These are phyloP conservation scores for Stigmatopora nigra DNA, from an alignment of 2,113 vertebrate genomes.

Conservation along the genomic window DNA sequence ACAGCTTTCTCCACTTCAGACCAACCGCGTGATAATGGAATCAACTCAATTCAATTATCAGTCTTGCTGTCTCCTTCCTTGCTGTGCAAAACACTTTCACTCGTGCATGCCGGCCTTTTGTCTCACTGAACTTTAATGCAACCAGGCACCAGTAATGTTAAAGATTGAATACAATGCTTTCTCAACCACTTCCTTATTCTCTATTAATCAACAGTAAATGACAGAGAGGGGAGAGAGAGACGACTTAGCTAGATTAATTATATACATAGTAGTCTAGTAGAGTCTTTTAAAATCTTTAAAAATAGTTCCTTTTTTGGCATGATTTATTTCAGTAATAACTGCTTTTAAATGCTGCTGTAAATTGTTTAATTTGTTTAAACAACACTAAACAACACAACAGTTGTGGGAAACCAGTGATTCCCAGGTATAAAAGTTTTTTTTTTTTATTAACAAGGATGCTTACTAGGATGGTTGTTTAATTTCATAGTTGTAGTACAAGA, in stretches of 20 bases:
- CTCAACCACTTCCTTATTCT: conserved; percentile 40
- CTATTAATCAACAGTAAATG: conserved; percentile 61
- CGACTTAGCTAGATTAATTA: too few relatives aligned
- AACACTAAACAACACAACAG: not conserved
- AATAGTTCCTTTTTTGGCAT: too few relatives aligned
- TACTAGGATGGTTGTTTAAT: not conserved
- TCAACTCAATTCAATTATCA: conserved; percentile 65
- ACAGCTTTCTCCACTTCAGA: conserved; percentile 53
- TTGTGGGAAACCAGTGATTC: not conserved
- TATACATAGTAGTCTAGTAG: not conserved
- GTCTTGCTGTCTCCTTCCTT: conserved; percentile 43
- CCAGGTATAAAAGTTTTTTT: not conserved
- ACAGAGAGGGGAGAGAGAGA: not conserved
- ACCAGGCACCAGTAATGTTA: conserved; percentile 57
- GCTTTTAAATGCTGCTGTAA: not conserved
- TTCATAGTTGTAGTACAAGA: conserved; percentile 37
- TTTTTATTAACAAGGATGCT: not conserved
- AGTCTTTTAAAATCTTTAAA: too few relatives aligned
- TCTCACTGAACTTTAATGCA: conserved; percentile 47
- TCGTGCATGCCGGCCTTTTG: conserved; percentile 13
- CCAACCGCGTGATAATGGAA: conserved; percentile 63
- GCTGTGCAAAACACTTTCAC: conserved; percentile 33
- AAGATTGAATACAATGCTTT: conserved; percentile 53
- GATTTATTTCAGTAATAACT: too few relatives aligned
- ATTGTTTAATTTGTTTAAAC: not conserved